Conservation (phyloP, 2,113 vertebrate species). For the Dryoscopus gambensis region DNA sequence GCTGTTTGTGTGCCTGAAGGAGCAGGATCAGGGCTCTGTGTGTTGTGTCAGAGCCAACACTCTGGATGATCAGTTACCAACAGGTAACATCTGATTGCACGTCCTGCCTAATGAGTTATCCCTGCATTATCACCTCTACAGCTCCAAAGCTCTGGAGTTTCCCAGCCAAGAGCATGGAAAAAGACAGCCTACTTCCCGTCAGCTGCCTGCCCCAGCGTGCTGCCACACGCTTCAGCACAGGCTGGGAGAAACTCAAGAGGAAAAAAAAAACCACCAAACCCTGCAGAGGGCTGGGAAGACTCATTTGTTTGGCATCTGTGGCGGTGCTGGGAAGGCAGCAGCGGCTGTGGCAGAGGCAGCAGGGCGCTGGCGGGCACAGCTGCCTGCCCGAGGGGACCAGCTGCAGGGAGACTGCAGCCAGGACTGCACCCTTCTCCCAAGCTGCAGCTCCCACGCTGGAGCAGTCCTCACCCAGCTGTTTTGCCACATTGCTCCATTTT, state of each 20-base stretch:
- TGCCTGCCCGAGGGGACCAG: background rate
- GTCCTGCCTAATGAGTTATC: background rate
- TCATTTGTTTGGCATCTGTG: background rate
- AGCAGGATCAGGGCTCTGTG: background rate
- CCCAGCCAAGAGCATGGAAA: slow-evolving; percentile 2
- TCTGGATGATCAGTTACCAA: background rate
- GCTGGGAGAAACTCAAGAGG: background rate
- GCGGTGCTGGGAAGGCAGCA: background rate
- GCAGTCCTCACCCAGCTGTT: rapidly evolving
- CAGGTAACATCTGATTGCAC: background rate
- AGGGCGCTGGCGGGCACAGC: background rate
- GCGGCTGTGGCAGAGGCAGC: background rate
- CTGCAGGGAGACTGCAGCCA: background rate
- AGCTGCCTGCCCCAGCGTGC: background rate
- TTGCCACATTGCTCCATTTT: background rate
- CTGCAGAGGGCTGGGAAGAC: background rate
- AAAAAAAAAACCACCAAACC: background rate
- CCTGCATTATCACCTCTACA: background rate
- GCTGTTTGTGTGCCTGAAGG: background rate
- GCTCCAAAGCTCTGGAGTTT: background rate
- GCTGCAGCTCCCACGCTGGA: background rate
- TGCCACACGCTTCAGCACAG: background rate
- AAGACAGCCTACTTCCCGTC: background rate
- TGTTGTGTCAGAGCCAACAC: background rate
- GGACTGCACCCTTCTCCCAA: rapidly evolving